Conservation (phyloP, 1,140 invertebrate species). For the Dufourea novaeangliae region DNA sequence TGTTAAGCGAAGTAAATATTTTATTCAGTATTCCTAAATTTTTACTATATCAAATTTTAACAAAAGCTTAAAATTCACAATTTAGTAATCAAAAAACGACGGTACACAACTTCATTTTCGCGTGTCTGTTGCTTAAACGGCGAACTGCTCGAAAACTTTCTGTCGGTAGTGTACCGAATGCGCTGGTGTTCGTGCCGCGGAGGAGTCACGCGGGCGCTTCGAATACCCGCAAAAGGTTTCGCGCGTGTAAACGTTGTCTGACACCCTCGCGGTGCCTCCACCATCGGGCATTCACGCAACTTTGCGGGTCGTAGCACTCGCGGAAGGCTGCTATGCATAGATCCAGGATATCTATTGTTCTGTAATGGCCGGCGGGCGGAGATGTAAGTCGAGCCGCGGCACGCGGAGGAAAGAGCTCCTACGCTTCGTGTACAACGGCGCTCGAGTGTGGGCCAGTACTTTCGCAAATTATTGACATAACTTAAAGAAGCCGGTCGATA, state of each 20-base stretch:
- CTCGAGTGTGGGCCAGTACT: not conserved
- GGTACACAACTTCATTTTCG: too few relatives aligned
- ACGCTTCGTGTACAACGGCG: not conserved
- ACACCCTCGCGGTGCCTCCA: not conserved
- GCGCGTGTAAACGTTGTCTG: slow-evolving; percentile 6
- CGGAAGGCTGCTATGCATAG: not conserved
- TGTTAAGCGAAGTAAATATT: too few relatives aligned
- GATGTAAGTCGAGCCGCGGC: slow-evolving; percentile 40
- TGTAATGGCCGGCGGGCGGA: slow-evolving; percentile 22
- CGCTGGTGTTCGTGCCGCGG: not conserved
- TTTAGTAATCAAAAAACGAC: too few relatives aligned
- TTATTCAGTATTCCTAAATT: too few relatives aligned
- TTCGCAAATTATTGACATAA: slow-evolving; percentile 29
- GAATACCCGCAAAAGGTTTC: slow-evolving; percentile 10
- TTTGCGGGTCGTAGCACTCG: slow-evolving; percentile 24
- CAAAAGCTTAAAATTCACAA: too few relatives aligned
- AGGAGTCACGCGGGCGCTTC: not conserved
- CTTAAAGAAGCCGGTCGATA: slow-evolving; percentile 11
- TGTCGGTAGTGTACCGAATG: not conserved
- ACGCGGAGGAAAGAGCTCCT: not conserved
- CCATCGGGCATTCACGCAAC: slow-evolving; percentile 17
- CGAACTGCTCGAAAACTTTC: not conserved
- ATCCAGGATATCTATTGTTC: slow-evolving; percentile 51
- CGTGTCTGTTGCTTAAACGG: too few relatives aligned
- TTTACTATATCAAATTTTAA: too few relatives aligned